A percentile compares a stretch with the other conserved stretches of the same genome.
Conservation (phyloP, 2,888 invertebrate genomes). For the Apodemia mormo region DNA sequence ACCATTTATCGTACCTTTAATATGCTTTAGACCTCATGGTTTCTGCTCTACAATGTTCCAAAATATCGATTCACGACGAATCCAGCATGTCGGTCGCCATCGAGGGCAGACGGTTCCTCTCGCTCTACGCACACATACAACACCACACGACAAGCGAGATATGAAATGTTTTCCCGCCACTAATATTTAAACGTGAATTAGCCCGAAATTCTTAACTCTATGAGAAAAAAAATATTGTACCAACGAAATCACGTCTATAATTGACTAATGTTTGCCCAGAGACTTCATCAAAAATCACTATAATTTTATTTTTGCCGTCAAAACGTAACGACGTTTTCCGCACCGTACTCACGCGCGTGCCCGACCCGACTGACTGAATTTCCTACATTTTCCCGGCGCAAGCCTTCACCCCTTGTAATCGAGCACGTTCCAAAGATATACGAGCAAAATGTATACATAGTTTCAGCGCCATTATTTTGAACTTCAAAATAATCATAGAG, state of each 20-base stretch:
- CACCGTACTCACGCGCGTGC: constrained; percentile 62
- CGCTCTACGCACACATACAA: constrained; percentile 78
- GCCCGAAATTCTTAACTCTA: neutral
- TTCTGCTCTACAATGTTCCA: constrained; percentile 74
- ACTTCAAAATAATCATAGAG: constrained; percentile 16
- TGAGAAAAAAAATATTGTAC: neutral
- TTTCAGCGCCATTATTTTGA: constrained; percentile 23
- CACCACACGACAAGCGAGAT: constrained; percentile 80
- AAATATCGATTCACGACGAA: constrained; percentile 81
- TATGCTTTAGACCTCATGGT: constrained; percentile 74
- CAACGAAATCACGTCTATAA: constrained; percentile 27
- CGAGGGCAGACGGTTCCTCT: constrained; percentile 76
- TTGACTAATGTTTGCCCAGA: neutral
- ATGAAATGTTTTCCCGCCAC: constrained; percentile 81
- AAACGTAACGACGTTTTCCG: constrained; percentile 46
- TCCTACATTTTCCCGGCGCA: constrained; percentile 78
- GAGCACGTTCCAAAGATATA: constrained; percentile 73
- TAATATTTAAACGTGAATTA: constrained; percentile 39
- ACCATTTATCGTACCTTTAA: constrained; percentile 73
- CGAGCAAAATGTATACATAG: constrained; percentile 47
- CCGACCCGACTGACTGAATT: constrained; percentile 76
- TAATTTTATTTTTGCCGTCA: constrained; percentile 62
- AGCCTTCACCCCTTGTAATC: constrained; percentile 79
- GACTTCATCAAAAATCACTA: constrained; percentile 48
- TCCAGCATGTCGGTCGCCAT: constrained; percentile 80